Percentiles rank a stretch among this genome's conserved stretches.
Conservation (phyloP, 1,140 invertebrate species). For the Papilio polytes region DNA sequence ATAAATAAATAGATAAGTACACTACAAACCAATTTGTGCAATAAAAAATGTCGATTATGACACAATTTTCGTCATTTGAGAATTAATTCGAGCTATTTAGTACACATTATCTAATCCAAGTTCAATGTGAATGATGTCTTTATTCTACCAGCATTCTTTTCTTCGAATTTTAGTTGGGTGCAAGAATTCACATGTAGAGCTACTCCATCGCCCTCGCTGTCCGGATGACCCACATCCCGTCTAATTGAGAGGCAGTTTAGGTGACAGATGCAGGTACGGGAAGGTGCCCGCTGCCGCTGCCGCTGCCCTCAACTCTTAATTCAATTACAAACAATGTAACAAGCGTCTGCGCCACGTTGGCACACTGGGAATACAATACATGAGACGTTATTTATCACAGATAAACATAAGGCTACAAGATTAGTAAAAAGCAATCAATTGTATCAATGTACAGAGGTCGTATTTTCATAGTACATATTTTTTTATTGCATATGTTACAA, state of each 20-base stretch:
- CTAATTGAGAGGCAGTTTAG: slow-evolving; percentile 47
- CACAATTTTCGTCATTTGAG: not conserved
- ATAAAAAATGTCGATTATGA: not conserved
- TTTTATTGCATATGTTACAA: too few relatives aligned
- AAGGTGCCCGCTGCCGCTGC: slow-evolving; percentile 39
- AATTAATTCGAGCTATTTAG: not conserved
- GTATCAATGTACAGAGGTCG: too few relatives aligned
- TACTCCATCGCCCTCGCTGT: slow-evolving; percentile 37
- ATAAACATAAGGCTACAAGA: too few relatives aligned
- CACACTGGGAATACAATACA: not conserved
- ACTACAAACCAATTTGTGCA: too few relatives aligned
- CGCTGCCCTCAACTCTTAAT: slow-evolving; percentile 10
- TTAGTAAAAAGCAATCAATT: too few relatives aligned
- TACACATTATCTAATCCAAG: not conserved
- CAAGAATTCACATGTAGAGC: not conserved
- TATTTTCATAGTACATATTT: too few relatives aligned
- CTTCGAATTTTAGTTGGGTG: not conserved
- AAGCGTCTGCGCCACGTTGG: not conserved
- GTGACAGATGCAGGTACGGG: slow-evolving; percentile 48
- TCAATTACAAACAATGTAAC: slow-evolving; percentile 33
- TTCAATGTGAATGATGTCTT: not conserved
- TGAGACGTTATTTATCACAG: too few relatives aligned
- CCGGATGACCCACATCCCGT: slow-evolving; percentile 45
- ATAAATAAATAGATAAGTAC: too few relatives aligned
- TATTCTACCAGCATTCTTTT: not conserved